These are phyloP conservation scores for Lepidurus apus DNA, from an alignment of 1,140 invertebrate genomes.

Conservation along the genomic window DNA sequence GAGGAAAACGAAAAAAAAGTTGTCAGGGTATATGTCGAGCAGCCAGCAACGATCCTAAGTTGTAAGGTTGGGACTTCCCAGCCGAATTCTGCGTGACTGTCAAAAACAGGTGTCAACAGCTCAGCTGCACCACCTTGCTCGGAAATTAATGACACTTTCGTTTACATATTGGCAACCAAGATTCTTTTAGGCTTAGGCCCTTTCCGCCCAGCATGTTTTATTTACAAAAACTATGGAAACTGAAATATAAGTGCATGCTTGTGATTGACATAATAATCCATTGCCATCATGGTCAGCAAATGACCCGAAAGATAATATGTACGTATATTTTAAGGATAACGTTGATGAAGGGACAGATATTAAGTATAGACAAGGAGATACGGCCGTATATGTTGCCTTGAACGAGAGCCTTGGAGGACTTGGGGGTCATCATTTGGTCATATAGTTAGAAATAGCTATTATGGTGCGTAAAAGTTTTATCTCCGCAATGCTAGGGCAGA, in stretches of 20 bases:
- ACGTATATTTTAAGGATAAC: too few relatives aligned
- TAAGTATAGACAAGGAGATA: too few relatives aligned
- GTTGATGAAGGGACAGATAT: too few relatives aligned
- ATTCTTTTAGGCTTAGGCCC: neutral
- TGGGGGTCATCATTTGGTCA: too few relatives aligned
- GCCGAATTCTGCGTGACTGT: neutral
- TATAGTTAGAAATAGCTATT: too few relatives aligned
- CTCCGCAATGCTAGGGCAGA: neutral
- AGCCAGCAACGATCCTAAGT: neutral
- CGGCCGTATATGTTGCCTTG: too few relatives aligned
- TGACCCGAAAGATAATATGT: too few relatives aligned
- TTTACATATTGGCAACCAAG: neutral
- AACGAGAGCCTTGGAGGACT: too few relatives aligned
- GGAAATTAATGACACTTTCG: neutral
- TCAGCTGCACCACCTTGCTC: neutral
- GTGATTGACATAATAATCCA: neutral
- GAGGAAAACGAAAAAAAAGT: neutral
- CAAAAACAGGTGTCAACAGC: constrained; percentile 18
- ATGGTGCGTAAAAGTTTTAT: too few relatives aligned
- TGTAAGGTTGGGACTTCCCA: neutral
- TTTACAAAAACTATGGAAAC: constrained; percentile 4
- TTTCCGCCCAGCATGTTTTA: neutral
- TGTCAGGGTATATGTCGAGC: neutral
- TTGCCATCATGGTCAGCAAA: neutral
- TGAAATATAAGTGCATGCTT: neutral